Conservation (phyloP, 1,140 invertebrate species). For the Drosophila sechellia region DNA sequence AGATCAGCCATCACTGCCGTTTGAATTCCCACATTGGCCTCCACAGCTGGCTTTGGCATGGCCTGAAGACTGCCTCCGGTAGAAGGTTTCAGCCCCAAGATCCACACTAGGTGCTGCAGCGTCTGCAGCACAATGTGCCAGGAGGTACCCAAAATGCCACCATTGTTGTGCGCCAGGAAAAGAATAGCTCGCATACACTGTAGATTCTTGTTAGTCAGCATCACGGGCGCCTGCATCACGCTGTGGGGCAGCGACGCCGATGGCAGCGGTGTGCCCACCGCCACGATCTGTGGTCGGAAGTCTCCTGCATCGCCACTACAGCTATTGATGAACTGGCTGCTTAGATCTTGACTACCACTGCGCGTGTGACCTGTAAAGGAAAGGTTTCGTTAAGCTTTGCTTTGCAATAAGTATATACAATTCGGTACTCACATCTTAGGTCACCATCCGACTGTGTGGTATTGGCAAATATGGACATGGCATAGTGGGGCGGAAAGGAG, state of each 20-base stretch:
- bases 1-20: constrained; percentile 98
- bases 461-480: constrained; percentile 91
- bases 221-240: constrained; percentile 96
- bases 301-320: constrained; percentile 86
- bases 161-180: constrained; percentile 95
- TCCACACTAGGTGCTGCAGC: constrained; percentile 98
- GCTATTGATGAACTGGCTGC: constrained; percentile 86
- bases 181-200: constrained; percentile 97
- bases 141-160: constrained; percentile 94
- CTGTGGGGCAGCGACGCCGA: constrained; percentile 90
- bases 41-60: constrained; percentile 87
- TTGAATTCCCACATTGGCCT: constrained; percentile 96
- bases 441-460: constrained; percentile 65
- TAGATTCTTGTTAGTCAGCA: constrained; percentile 98
- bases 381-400: too few relatives aligned
- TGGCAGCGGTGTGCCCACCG: constrained; percentile 95
- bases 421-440: constrained; percentile 69
- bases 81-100: constrained; percentile 97
- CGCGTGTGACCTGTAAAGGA: constrained; percentile 71
- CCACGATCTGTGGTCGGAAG: constrained; percentile 95
- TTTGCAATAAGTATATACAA: too few relatives aligned
- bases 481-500: constrained; percentile 97
- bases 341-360: constrained; percentile 85
- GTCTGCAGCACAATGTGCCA: constrained; percentile 98
- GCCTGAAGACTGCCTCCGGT: constrained; percentile 95